Base-by-base conservation (phyloP, 1,140 invertebrate genomes). In the Diorhabda carinulata region DNA sequence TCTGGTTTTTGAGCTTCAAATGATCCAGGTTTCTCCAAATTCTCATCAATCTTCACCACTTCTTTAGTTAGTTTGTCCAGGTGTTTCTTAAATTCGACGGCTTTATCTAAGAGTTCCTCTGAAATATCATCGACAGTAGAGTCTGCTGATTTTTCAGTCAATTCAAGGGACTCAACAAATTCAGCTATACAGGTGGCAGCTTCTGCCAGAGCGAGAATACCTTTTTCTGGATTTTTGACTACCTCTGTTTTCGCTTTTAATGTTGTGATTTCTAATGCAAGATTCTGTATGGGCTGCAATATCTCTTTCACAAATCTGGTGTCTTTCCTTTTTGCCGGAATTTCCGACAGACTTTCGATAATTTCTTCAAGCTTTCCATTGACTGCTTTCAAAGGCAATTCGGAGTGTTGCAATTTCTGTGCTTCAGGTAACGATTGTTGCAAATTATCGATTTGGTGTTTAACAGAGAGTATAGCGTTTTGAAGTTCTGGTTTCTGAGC, bases 21-120 rank as follows among this genome's bases (percentile, higher is more conserved):
- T 66, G 63, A 25, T 68, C 71, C 66, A 41, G 72, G 69, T 64
- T 66, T 71, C 41, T 62, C 57, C 9, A 64, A 0, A 6, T 52
- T 56, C 60, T 60, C 58, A 57, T 65, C 68, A 40, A 70, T 45
- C 57, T 68, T 43, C 8, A 73, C 67, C n/a, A 73, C n/a, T 45
- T 71, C 47, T 5, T 45, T 47, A 44, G 68, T 61, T 25, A 74
- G 59, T 63, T 63, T 45, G 4, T 52, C n/a, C 4, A 52, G 3
- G 6, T 52, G 6, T 3, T 52, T n/a, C n/a, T 52, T 52, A 52
- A 52, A 6, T 8, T n/a, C n/a, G n/a, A 4, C 47, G 6, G 47
- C 2, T n/a, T 52, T 52, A 2, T 52, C 47, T 2, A 52, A 2
- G n/a, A 52, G 3, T 8, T 52, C 47, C 6, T 6, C 47, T 52